Conservation (phyloP, 2,888 invertebrate species). For the Nymphalis polychloros region DNA sequence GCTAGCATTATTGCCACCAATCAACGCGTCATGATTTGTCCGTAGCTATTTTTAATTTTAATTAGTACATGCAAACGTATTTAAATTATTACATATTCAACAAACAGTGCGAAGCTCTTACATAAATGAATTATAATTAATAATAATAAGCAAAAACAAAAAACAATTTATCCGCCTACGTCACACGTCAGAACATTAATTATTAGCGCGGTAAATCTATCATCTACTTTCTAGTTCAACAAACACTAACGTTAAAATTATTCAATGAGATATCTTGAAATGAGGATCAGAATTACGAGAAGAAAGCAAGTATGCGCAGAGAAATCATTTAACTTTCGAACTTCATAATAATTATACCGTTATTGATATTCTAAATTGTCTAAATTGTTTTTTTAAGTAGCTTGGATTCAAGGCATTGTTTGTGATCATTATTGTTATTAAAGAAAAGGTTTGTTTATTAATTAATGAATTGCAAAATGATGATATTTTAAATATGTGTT, state of each 20-base stretch:
- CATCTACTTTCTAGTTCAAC: constrained; percentile 23
- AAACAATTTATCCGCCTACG: constrained; percentile 9
- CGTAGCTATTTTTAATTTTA: too few species aligned
- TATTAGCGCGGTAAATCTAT: constrained; percentile 12
- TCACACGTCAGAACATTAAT: constrained; percentile 7
- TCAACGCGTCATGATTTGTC: too few species aligned
- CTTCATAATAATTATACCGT: constrained; percentile 1
- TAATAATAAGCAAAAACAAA: background rate
- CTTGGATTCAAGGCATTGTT: too few species aligned
- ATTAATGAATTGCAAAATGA: too few species aligned
- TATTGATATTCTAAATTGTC: background rate
- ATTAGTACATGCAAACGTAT: too few species aligned
- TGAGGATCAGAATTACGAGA: constrained; percentile 10
- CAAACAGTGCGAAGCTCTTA: background rate
- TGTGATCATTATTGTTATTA: too few species aligned
- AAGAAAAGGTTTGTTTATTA: too few species aligned
- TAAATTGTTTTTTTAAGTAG: background rate
- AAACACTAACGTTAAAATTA: constrained; percentile 13
- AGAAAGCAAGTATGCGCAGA: constrained; percentile 6
- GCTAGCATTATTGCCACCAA: too few species aligned
- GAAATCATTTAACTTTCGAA: constrained; percentile 16
- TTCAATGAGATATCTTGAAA: constrained; percentile 6
- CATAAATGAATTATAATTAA: background rate
- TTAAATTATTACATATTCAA: background rate
- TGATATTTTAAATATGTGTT: too few species aligned